Percentiles rank a stretch among this genome's conserved stretches.
Conservation (phyloP, 2,113 vertebrate genomes). For the Pelobates fuscus region DNA sequence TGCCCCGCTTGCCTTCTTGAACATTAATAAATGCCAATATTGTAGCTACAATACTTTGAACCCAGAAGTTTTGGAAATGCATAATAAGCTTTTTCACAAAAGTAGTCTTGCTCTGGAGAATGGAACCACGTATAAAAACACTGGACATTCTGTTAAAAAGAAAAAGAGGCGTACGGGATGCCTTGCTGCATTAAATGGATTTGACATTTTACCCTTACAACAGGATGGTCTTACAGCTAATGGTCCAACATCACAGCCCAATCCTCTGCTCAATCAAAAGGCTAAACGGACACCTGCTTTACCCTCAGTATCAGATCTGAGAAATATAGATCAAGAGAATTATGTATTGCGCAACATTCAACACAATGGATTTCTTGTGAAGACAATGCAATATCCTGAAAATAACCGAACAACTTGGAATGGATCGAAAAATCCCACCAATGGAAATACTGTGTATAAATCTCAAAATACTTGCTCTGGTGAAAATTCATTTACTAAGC, state of each 20-base stretch:
- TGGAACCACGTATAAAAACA: constrained; percentile 52
- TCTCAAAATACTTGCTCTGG: constrained; percentile 68
- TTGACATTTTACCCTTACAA: constrained; percentile 79
- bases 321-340: constrained; percentile 60
- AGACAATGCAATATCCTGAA: constrained; percentile 63
- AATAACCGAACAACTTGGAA: constrained; percentile 51
- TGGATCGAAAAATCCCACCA: constrained; percentile 28
- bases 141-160: constrained; percentile 55
- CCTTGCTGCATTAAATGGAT: constrained; percentile 86
- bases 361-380: constrained; percentile 51
- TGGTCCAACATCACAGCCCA: constrained; percentile 62
- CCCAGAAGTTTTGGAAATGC: constrained; percentile 89
- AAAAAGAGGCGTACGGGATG: constrained; percentile 89
- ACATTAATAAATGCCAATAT: constrained; percentile 73
- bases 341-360: constrained; percentile 68
- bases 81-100: constrained; percentile 84
- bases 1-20: constrained; percentile 51
- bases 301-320: constrained; percentile 48
- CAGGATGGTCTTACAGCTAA: constrained; percentile 68
- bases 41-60: constrained; percentile 88
- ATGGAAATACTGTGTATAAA: too few relatives aligned
- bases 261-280: constrained; percentile 62
- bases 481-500: constrained; percentile 63
- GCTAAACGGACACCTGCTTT: constrained; percentile 50
- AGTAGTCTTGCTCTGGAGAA: constrained; percentile 65